These are phyloP conservation scores for Montipora cactus DNA, from an alignment of 64 coral and sea anemone genomes.

Conservation along the genomic window DNA sequence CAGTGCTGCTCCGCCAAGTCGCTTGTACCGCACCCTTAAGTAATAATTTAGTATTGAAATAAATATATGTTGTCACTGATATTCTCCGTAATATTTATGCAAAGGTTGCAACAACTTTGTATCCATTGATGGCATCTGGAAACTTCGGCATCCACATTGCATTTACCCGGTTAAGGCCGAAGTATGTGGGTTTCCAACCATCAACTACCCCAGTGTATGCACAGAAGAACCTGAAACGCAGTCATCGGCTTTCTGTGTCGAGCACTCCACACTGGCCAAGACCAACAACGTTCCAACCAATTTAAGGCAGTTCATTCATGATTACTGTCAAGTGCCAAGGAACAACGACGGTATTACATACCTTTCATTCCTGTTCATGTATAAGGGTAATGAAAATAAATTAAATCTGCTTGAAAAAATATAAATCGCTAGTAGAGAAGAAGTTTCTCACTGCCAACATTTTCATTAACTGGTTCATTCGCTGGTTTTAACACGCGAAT, in stretches of 20 bases:
- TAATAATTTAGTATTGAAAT: too few relatives aligned
- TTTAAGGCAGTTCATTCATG: neutral
- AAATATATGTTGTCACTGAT: neutral
- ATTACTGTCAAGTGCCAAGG: neutral
- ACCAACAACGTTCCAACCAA: neutral
- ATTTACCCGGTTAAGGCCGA: neutral
- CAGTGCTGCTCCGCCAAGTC: too few relatives aligned
- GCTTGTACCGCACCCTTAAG: too few relatives aligned
- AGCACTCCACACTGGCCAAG: neutral
- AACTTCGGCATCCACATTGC: constrained; percentile 6
- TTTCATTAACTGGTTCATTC: too few relatives aligned
- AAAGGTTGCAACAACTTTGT: constrained; percentile 23
- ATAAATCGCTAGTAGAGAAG: too few relatives aligned
- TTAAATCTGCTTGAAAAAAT: too few relatives aligned
- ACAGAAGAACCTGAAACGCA: neutral
- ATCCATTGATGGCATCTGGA: constrained; percentile 34
- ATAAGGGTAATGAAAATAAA: too few relatives aligned
- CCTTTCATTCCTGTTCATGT: too few relatives aligned
- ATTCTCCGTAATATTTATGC: neutral
- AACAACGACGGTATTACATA: neutral
- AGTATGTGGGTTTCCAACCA: neutral
- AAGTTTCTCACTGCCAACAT: too few relatives aligned
- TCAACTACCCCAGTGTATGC: neutral
- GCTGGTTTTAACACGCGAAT: too few relatives aligned
- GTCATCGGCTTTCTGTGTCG: neutral